Percentiles rank a stretch among this genome's conserved stretches.
These are phyloP conservation scores for Mayetiola destructor DNA, from an alignment of 2,888 invertebrate genomes.

Conservation along the genomic window DNA sequence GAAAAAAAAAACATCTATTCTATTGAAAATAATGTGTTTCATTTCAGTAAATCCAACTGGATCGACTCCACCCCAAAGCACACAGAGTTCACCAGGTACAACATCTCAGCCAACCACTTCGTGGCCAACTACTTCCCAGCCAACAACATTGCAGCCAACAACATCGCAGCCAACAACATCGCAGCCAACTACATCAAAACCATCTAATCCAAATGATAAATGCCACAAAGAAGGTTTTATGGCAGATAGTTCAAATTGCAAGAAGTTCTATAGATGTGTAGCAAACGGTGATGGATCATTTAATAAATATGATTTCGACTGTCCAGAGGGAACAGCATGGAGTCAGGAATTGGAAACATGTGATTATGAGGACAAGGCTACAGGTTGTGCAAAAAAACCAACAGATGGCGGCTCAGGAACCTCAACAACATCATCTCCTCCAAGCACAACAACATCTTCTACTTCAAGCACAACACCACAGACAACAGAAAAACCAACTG, in stretches of 20 bases:
- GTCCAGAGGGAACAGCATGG: constrained; percentile 44
- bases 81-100: constrained; percentile 5
- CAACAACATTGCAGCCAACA: constrained; percentile 14
- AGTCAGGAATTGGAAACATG: constrained; percentile 42
- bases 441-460: constrained; percentile 18
- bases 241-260: constrained; percentile 38
- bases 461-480: neutral
- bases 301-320: constrained; percentile 38
- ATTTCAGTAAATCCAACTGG: too few relatives aligned
- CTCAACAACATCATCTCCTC: constrained; percentile 15
- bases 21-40: too few relatives aligned
- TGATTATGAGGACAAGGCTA: constrained; percentile 29
- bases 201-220: constrained; percentile 19
- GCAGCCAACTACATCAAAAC: neutral
- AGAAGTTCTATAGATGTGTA: constrained; percentile 43
- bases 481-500: neutral
- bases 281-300: constrained; percentile 34
- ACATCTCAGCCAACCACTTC: constrained; percentile 3
- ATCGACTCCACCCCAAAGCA: constrained; percentile 19
- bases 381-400: constrained; percentile 15
- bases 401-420: neutral
- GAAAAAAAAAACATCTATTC: neutral
- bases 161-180: constrained; percentile 9
- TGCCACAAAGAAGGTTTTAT: constrained; percentile 36
- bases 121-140: neutral